Base-by-base conservation (phyloP, 35 echinoderm and acorn worm genomes). In the Lytechinus pictus region DNA sequence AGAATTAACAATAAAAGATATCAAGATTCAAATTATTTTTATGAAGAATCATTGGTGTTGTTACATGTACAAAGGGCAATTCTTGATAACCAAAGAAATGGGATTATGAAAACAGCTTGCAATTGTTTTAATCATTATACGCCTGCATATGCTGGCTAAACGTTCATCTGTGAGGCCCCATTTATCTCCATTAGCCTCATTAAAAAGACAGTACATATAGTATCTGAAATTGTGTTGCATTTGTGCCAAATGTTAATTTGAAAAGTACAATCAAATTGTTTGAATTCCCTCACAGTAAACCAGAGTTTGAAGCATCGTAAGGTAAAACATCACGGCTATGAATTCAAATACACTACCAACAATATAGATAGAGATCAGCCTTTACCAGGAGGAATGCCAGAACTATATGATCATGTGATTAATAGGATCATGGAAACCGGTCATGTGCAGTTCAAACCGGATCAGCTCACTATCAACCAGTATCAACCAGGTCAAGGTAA, bases 401-500 rank as follows among this genome's bases (percentile, higher is more conserved):
- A 51, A 7, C 91, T 98, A 29, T 96, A 96, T 61, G 72, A 10
- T 10, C 86, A 94, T 27, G 87, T 99, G 54, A 97, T 98, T 29
- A 95, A 97, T 29, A 96, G 92, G 52, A 98, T 99, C 89, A 96
- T 99, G 96, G 93, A 92, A 66, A 96, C 96, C 54, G 97, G 97
- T 21, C 95, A 97, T 91, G 96, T 99, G n/a, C 94, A 98, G 54
- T 12, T 94, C 87, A 97, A 87, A 89, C 96, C 93, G 28, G 96
- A 99, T 95, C 98, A 99, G 95, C 86, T 99, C 21, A 99, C 98
- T 28, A 95, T 99, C 52, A 99, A 99, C 95, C 97, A 99, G 89
- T 99, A 99, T 89, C 96, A 98, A 86, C 98, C 98, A 60, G 98
- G 98, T 6, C 98, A 99, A 97, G 98, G 98, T 99, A 96, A 95